These are phyloP conservation scores for Cheilosia vulpina DNA, from an alignment of 2,888 invertebrate genomes.

Conservation along the genomic window DNA sequence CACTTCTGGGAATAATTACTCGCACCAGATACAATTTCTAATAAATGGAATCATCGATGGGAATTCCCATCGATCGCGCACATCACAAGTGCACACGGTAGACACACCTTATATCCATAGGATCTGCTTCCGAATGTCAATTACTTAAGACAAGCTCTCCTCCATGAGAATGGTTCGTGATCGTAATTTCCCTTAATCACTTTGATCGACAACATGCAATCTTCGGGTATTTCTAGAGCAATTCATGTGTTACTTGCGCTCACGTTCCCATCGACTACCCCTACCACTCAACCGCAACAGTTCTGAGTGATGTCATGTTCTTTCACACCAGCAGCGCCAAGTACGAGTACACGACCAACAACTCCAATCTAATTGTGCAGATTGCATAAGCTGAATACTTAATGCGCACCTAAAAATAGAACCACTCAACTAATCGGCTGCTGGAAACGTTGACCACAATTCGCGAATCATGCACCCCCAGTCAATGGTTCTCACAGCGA, in stretches of 20 bases:
- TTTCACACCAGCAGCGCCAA: constrained; percentile 44
- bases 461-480: constrained; percentile 42
- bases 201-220: constrained; percentile 32
- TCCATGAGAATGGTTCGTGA: constrained; percentile 42
- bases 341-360: constrained; percentile 4
- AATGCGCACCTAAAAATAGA: constrained; percentile 56
- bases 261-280: constrained; percentile 18
- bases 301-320: constrained; percentile 66
- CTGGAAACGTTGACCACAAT: constrained; percentile 52
- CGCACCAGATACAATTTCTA: constrained; percentile 36
- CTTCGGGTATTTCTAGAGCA: constrained; percentile 63
- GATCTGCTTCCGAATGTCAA: constrained; percentile 57
- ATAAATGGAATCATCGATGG: constrained; percentile 27
- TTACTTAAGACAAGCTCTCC: neutral
- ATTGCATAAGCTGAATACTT: constrained; percentile 59
- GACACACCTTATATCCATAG: constrained; percentile 42
- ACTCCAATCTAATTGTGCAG: constrained; percentile 61
- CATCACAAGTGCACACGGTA: neutral
- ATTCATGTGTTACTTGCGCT: neutral
- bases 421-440: neutral
- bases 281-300: neutral
- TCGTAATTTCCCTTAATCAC: constrained; percentile 62
- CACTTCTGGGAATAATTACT: constrained; percentile 46
- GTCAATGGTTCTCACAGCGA: constrained; percentile 43
- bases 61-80: constrained; percentile 49